phyloP scores from a whole-genome alignment of 2,113 vertebrate genomes.

The Ochotona princeps region DNA sequence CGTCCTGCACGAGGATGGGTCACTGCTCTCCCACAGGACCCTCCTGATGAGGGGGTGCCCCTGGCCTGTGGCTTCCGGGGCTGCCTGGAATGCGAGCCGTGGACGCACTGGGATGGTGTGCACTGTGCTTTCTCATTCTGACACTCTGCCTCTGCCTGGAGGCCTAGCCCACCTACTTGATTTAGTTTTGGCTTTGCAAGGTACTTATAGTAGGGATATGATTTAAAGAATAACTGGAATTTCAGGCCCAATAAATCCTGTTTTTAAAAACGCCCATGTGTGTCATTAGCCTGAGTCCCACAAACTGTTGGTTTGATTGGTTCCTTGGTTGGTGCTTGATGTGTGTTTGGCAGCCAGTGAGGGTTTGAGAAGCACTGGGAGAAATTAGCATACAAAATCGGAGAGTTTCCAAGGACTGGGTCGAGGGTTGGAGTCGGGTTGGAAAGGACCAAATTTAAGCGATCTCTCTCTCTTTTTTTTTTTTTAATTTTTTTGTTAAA shows the following conservation, averaged over 20 bases:
- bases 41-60: background rate
- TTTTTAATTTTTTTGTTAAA: too few relatives aligned
- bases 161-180: background rate
- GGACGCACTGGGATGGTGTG: background rate
- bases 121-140: background rate
- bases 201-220: slow-evolving; percentile 31
- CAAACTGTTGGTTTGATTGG: background rate
- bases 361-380: background rate
- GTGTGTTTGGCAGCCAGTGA: slow-evolving; percentile 29
- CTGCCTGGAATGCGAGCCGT: background rate
- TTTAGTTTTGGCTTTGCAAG: slow-evolving; percentile 45
- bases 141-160: background rate
- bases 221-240: slow-evolving; percentile 59
- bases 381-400: slow-evolving; percentile 41
- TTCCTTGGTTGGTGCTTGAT: background rate
- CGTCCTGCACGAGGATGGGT: background rate
- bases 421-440: slow-evolving; percentile 6
- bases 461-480: background rate
- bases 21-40: background rate
- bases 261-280: background rate
- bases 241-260: slow-evolving; percentile 51
- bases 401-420: slow-evolving; percentile 17
- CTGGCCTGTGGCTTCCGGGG: background rate
- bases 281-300: background rate
- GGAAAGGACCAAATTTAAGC: background rate